Evolutionary conservation across 2,113 vertebrate genomes (phyloP), one percentile per base, ranked within the genome.

Genomic region (Columba janthina): DNA sequence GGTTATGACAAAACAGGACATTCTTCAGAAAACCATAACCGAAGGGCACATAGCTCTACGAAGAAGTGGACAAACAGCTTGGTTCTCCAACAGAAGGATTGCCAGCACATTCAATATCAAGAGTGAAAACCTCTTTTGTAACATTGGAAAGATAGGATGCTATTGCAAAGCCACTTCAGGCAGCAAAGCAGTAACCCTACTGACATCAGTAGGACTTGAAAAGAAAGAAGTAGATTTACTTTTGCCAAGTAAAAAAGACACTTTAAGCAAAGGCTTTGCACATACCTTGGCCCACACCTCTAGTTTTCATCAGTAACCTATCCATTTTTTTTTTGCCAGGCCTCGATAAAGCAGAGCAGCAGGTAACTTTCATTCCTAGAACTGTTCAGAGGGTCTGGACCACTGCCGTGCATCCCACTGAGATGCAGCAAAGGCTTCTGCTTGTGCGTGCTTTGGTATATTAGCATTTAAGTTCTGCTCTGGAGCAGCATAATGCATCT

Each of bases 81-180:
- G 18, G 46, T 44, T 92, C 38, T 67, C 38, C 88, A 86, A 60
- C 16, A 61, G 74, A 93, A 79, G 46, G 48, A 87, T 1, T 82
- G 44, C 40, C 83, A 87, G 42, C 22, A 71, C 15, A 88, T 73
- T 82, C 62, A 66, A 34, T 29, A 85, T 48, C 48, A 79, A 54
- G 74, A 90, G 87, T 62, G 18, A 92, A 93, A 95, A 90, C 53
- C n/a, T n/a, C 53, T 69, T 85, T 85, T 78, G 65, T 62, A 90
- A 77, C 28, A 84, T 12, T 14, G 36, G 54, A 91, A 69, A 96
- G 51, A 80, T 6, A 78, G 54, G n/a, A 79, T 79, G 46, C 36
- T 79, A 70, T 10, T 66, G 65, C 91, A 95, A 94, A 94, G 69
- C 17, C 44, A 38, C 42, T 87, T 91, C 40, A 84, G 57, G 34